These are phyloP conservation scores for Cercopithecus petaurista DNA, from an alignment of 2,797 vertebrate genomes.

Conservation along the genomic window DNA sequence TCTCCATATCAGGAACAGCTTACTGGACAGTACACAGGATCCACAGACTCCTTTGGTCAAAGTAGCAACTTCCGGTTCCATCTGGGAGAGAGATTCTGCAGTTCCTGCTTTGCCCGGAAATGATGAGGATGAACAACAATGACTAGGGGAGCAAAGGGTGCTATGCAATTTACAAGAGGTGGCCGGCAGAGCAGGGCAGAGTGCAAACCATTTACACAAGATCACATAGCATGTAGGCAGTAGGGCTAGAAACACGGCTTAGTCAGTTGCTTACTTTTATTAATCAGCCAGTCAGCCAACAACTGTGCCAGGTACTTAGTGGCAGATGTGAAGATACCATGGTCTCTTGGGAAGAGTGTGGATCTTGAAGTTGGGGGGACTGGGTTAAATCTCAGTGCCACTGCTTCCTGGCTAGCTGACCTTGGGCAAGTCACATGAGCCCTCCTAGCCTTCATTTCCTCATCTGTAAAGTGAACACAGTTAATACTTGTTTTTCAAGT, in stretches of 20 bases:
- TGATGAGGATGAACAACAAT: background rate
- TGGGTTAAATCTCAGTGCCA: background rate
- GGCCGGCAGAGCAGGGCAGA: rapidly evolving
- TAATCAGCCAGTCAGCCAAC: background rate
- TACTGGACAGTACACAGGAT: rapidly evolving
- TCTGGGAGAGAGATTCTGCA: background rate
- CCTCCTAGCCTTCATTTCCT: background rate
- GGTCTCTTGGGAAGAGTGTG: background rate
- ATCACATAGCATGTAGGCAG: background rate
- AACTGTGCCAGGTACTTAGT: background rate
- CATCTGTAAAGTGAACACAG: background rate
- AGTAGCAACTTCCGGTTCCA: no score
- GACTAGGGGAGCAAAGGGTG: background rate
- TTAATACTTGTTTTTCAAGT: background rate
- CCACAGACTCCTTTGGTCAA: background rate
- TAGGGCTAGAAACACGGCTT: background rate
- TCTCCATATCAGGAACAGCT: background rate
- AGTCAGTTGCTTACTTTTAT: background rate
- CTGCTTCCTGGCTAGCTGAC: background rate
- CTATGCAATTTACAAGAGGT: rapidly evolving
- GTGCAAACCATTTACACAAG: background rate
- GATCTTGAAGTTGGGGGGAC: background rate
- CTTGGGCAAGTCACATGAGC: background rate
- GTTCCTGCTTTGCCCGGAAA: background rate
- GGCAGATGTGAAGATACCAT: background rate